Conservation (phyloP, 2,888 invertebrate species). For the Drosophila anomalata region DNA sequence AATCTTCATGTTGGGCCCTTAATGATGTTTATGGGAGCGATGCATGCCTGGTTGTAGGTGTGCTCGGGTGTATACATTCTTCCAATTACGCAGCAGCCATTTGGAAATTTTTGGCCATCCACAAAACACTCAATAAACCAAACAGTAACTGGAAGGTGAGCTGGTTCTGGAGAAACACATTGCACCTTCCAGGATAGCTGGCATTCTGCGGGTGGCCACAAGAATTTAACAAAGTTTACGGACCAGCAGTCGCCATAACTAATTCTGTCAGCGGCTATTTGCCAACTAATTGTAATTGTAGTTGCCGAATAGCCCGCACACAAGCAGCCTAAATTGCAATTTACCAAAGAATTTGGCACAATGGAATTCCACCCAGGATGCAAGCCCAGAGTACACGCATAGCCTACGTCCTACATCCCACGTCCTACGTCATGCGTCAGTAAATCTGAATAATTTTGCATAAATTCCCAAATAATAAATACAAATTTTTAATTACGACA, state of each 20-base stretch:
- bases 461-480: conserved; percentile 43
- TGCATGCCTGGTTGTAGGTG: neutral
- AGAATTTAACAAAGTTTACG: conserved; percentile 15
- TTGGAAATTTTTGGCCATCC: conserved; percentile 51
- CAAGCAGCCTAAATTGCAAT: conserved; percentile 53
- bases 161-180: conserved; percentile 1
- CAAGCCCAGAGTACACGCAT: conserved; percentile 3
- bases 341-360: conserved; percentile 61
- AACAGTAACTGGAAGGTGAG: neutral
- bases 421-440: conserved; percentile 14
- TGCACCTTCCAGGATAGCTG: conserved; percentile 12
- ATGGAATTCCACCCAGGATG: conserved; percentile 60
- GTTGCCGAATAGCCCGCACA: conserved; percentile 57
- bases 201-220: conserved; percentile 10
- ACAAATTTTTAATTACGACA: conserved; percentile 47
- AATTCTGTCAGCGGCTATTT: conserved; percentile 14
- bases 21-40: conserved; percentile 2
- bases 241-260: conserved; percentile 28
- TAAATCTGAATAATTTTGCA: conserved; percentile 52
- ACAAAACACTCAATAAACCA: conserved; percentile 10
- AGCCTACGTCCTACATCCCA: conserved; percentile 13
- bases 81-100: conserved; percentile 49
- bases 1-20: neutral
- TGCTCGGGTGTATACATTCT: too few species aligned
- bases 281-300: conserved; percentile 41